Base-by-base conservation (phyloP, 1,140 invertebrate genomes). In the Sycobia sp. region DNA sequence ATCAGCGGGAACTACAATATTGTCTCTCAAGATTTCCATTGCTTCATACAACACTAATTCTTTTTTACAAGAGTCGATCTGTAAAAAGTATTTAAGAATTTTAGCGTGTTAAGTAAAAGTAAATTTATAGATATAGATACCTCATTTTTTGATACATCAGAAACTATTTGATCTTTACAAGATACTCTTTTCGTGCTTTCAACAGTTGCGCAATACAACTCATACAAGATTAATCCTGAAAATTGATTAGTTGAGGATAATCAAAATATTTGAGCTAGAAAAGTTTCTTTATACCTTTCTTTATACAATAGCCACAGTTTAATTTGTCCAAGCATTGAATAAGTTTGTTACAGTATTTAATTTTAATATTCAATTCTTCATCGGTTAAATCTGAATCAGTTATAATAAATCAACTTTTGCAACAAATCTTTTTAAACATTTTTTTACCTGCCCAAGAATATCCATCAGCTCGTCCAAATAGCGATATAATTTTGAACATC, bases 201-300 rank as follows among this genome's bases (percentile, higher is more conserved):
- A n/a, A 65, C 53, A 25, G 68, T 72, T 20, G 77, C 70, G 50
- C 72, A 70, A 56, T 75, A 74, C 11, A 77, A 54, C 54, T 79
- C 77, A 29, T 78, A 77, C 14, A 78, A 69, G 65, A 79, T 69
- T 10, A 79, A 62, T 25, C 77, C 77, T 79, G 46, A 44, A 67
- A 51, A 16, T 25, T n/a, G n/a, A n/a, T n/a, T n/a, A n/a, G n/a
- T n/a, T n/a, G n/a, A n/a, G n/a, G n/a, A n/a, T n/a, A n/a, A n/a
- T n/a, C n/a, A n/a, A n/a, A n/a, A n/a, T 39, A 27, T n/a, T 38
- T 36, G 4, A 32, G 11, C 11, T 32, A 7, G 11, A 7, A 32
- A 7, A 32, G 29, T 7, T 32, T 32, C 11, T 59, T 4, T 25
- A 49, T 69, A 80, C 77, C 78, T 69, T 71, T 79, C 60, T 74